Evolutionary conservation across 2,797 vertebrate genomes (phyloP).

Genomic region (Eutrigla gurnardus): DNA sequence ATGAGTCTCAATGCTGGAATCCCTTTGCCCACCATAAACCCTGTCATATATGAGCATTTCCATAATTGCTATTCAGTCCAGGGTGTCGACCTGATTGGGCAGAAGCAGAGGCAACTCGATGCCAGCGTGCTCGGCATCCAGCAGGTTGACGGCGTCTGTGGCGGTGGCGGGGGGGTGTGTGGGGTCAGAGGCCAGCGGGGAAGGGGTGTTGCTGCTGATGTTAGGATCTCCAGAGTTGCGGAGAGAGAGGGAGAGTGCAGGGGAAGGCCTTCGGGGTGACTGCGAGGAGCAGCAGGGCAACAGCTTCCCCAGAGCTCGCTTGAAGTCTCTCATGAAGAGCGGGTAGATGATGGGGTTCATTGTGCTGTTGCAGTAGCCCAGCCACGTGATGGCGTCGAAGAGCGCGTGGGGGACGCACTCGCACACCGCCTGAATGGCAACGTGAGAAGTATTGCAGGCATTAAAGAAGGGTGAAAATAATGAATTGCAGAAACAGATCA

Average conservation of each 20-base stretch:
- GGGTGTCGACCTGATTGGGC: conserved; percentile 81
- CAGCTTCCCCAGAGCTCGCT: conserved; percentile 91
- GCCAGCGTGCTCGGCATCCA: conserved; percentile 77
- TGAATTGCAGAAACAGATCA: not conserved
- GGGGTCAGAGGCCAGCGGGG: conserved; percentile 81
- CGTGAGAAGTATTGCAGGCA: not conserved
- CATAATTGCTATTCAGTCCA: conserved; percentile 78
- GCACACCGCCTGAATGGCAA: conserved; percentile 89
- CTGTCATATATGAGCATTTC: not conserved
- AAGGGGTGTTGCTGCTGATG: conserved; percentile 82
- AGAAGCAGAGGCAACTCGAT: conserved; percentile 76
- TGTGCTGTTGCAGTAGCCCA: conserved; percentile 99
- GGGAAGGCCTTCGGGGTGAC: conserved; percentile 86
- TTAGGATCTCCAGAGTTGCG: conserved; percentile 93
- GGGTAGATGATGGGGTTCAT: conserved; percentile 99
- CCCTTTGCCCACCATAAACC: not conserved
- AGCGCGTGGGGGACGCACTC: conserved; percentile 88
- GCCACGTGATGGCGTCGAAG: conserved; percentile 96
- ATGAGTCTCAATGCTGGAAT: not conserved
- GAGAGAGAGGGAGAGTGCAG: conserved; percentile 90
- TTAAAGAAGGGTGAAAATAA: not conserved
- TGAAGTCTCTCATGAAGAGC: conserved; percentile 98
- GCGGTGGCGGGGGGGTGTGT: conserved; percentile 74
- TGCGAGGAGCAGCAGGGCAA: conserved; percentile 88
- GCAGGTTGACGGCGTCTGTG: conserved; percentile 80